These are phyloP conservation scores for Neotoxoptera formosana DNA, from an alignment of 1,140 invertebrate genomes.

Conservation along the genomic window DNA sequence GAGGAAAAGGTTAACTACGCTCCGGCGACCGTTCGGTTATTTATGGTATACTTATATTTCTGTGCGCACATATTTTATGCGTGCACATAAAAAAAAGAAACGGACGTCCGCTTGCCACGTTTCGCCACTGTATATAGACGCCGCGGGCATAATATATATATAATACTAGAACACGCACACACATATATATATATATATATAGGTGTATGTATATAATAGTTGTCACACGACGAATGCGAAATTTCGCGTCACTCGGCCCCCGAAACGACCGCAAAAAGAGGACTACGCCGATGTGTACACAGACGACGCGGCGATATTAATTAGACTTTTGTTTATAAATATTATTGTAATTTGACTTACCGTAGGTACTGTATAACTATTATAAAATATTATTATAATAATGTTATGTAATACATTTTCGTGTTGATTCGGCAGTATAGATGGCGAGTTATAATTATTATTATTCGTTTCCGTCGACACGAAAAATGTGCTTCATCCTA, in stretches of 20 bases:
- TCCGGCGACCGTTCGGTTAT: constrained; percentile 20
- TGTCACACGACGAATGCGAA: neutral
- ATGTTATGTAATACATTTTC: neutral
- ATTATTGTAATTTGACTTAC: neutral
- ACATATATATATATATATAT: no score
- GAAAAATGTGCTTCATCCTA: no score
- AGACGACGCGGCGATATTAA: no score
- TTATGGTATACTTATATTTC: constrained; percentile 17
- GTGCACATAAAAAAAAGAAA: neutral
- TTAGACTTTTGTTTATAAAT: neutral
- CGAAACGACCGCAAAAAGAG: neutral
- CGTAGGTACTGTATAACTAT: no score
- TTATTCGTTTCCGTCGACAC: no score
- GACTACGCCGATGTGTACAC: neutral
- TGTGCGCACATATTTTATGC: neutral
- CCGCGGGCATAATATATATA: no score
- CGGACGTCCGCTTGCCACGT: constrained; percentile 1
- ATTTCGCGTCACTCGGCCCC: neutral
- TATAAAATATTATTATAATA: neutral
- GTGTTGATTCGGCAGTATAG: neutral
- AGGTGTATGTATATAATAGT: neutral
- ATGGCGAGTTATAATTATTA: no score
- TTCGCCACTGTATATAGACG: neutral
- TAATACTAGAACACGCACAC: no score
- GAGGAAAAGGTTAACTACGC: constrained; percentile 47